phyloP scores from a whole-genome alignment of 2,113 vertebrate species.

The Nothoprocta pentlandii region DNA sequence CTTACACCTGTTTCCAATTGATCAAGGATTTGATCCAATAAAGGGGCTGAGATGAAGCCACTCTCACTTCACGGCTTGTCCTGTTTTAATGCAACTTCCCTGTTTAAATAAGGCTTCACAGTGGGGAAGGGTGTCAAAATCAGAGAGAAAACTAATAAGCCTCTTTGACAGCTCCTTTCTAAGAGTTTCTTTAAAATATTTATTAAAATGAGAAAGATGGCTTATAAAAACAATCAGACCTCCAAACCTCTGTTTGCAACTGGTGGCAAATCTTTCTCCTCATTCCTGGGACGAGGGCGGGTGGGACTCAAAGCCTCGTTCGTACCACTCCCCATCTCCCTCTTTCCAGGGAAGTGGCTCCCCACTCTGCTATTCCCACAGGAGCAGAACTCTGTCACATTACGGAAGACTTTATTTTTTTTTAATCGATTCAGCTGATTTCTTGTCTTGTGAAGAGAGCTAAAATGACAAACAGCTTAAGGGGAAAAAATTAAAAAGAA shows the following conservation, averaged over 20 bases:
- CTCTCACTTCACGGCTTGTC: constrained; percentile 17
- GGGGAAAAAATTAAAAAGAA: not conserved
- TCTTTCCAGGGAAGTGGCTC: not conserved
- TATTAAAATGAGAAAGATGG: constrained; percentile 62
- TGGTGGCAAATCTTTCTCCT: not conserved
- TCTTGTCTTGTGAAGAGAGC: constrained; percentile 13
- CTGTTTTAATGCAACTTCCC: constrained; percentile 9
- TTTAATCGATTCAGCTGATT: constrained; percentile 54
- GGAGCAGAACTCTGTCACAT: constrained; percentile 14
- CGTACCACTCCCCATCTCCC: not conserved
- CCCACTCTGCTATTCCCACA: not conserved
- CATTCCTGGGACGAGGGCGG: not conserved
- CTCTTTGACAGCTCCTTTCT: constrained; percentile 30
- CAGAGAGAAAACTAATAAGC: constrained; percentile 33
- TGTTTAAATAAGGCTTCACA: not conserved
- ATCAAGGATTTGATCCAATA: constrained; percentile 44
- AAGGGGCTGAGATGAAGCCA: not conserved
- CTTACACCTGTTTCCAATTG: constrained; percentile 63
- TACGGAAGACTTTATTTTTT: constrained; percentile 56
- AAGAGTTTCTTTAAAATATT: constrained; percentile 42
- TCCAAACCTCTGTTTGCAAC: not conserved
- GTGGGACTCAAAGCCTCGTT: not conserved
- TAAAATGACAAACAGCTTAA: constrained; percentile 44
- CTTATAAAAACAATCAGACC: constrained; percentile 18
- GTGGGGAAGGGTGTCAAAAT: not conserved